A percentile compares a stretch with the other conserved stretches of the same genome.
Evolutionary conservation across 1,140 invertebrate genomes (phyloP).

Genomic region (Solen grandis): DNA sequence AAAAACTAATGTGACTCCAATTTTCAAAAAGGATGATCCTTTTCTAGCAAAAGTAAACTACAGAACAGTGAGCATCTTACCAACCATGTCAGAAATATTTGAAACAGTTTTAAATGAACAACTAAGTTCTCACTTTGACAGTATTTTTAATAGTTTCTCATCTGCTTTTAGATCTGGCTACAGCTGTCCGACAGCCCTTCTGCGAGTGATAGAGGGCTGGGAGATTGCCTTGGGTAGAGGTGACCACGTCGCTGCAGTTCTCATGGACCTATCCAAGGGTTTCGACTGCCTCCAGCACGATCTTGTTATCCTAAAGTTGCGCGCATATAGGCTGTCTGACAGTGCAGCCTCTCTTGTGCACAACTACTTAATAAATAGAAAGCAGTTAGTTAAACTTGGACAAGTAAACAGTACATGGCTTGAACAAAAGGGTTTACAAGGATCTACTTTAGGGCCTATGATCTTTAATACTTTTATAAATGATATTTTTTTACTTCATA

Average conservation of each 20-base stretch:
- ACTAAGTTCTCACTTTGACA: no score
- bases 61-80: constrained; percentile 12
- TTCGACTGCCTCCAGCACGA: no score
- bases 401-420: not conserved
- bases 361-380: constrained; percentile 20
- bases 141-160: no score
- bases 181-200: no score
- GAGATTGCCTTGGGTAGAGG: constrained; percentile 10
- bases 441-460: no score
- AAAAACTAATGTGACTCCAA: constrained; percentile 4
- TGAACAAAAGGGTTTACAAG: constrained; percentile 44
- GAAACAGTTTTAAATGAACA: constrained; percentile 19
- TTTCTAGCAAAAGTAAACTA: constrained; percentile 1
- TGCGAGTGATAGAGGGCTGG: no score
- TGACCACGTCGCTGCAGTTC: constrained; percentile 26
- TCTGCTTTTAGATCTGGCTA: no score
- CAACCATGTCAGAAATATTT: constrained; percentile 18
- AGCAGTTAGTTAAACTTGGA: constrained; percentile 50
- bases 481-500: constrained; percentile 57
- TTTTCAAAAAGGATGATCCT: constrained; percentile 3
- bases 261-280: no score
- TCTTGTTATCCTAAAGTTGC: no score
- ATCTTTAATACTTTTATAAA: constrained; percentile 28
- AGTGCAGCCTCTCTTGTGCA: not conserved
- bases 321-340: constrained; percentile 31